These are phyloP conservation scores for Nasonovia ribisnigri DNA, from an alignment of 2,888 invertebrate species.

Conservation along the genomic window DNA sequence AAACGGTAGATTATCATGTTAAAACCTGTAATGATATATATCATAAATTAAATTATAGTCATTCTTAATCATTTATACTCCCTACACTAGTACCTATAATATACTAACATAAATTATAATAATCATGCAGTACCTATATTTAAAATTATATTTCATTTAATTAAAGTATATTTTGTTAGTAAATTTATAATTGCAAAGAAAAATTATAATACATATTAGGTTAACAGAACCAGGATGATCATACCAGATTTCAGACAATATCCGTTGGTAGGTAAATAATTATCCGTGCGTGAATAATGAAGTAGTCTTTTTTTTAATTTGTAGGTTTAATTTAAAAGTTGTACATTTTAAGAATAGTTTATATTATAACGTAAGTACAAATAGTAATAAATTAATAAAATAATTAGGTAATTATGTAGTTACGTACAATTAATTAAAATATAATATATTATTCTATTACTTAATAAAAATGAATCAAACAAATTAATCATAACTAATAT, in stretches of 20 bases:
- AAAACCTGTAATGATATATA: background rate
- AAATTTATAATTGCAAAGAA: background rate
- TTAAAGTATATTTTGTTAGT: background rate
- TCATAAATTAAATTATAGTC: background rate
- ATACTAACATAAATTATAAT: background rate
- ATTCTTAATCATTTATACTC: background rate
- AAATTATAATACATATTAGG: background rate
- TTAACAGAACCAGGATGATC: background rate
- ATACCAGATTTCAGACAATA: background rate
- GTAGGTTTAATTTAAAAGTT: background rate
- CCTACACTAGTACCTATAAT: background rate
- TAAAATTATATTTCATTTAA: background rate
- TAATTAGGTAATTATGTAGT: background rate
- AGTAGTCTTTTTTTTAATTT: background rate
- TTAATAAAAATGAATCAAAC: background rate
- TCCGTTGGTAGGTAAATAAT: background rate
- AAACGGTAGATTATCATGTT: background rate
- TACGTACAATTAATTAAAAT: background rate
- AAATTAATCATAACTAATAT: background rate
- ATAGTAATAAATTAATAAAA: background rate
- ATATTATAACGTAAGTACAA: background rate
- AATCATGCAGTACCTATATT: background rate
- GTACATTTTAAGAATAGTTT: background rate
- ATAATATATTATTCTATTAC: background rate
- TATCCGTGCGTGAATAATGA: background rate